Evolutionary conservation across 2,113 vertebrate species (phyloP), one percentile per base, ranked within the genome.

Genomic region (Glareola pratincola): DNA sequence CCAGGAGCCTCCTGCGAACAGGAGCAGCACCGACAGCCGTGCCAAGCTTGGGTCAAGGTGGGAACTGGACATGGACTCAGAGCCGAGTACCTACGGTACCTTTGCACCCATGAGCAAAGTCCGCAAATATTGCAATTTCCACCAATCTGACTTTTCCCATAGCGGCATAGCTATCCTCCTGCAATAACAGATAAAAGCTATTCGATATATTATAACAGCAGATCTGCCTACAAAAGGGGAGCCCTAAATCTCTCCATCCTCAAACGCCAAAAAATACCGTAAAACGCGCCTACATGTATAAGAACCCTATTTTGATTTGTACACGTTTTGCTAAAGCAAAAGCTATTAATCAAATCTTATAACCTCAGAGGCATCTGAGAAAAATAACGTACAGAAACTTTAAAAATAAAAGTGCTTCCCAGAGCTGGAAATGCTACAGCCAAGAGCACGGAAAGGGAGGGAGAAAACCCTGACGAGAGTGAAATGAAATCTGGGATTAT

Each of bases 401-500:
- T 3, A 60, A 54, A 68, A 68, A 50, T 5, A 39, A 59, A 37
- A 90, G 57, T 11, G 18, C 21, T 59, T 67, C 45, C 39, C 85
- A 77, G 83, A 45, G 59, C 8, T 73, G 53, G 12, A 57, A 92
- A 63, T 8, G 7, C 39, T 51, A 20, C 43, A 45, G 75, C 45
- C 85, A 76, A 43, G 59, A 88, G 76, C 67, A n/a, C 5, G 51
- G 27, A 66, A 72, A 91, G 90, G 76, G 51, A 64, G 60, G 36
- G 51, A 91, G 43, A 66, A 78, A 92, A 15, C 34, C 57, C 29
- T 78, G 87, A 93, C 1, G 0, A 59, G 2, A 53, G 57, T 53
- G 85, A 96, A 96, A 97, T 43, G 41, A 94, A 95, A 97, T 21
- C 86, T 85, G 59, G 51, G 86, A 95, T 96, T 78, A 90, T 85